These are phyloP conservation scores for Microctenopoma lineatum DNA, from an alignment of 2,797 vertebrate genomes.

Conservation along the genomic window DNA sequence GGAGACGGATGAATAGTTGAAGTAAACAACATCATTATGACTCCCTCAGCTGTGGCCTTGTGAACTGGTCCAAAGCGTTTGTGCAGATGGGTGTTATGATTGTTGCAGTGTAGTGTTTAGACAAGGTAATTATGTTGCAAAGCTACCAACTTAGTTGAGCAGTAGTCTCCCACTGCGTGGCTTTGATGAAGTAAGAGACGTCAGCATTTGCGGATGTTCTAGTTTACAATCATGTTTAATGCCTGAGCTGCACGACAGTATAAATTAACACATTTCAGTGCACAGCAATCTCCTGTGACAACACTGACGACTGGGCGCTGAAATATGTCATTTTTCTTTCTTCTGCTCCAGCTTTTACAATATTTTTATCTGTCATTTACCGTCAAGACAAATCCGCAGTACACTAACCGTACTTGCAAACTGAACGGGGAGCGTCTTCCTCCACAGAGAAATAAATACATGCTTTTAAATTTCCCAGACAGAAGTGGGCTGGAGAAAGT, in stretches of 20 bases:
- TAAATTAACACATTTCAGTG: conserved; percentile 38
- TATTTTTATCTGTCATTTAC: conserved; percentile 15
- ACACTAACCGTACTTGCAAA: conserved; percentile 1
- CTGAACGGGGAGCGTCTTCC: conserved; percentile 18
- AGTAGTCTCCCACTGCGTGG: conserved; percentile 52
- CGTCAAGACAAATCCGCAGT: conserved; percentile 19
- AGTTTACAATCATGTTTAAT: conserved; percentile 48
- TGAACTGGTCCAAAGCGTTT: conserved; percentile 65
- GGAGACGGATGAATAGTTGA: conserved; percentile 29
- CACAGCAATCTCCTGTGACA: conserved; percentile 7
- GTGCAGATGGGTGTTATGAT: conserved; percentile 60
- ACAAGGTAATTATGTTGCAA: conserved; percentile 69
- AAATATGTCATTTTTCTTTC: conserved; percentile 2
- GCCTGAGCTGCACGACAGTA: conserved; percentile 31
- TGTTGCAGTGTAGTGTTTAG: conserved; percentile 58
- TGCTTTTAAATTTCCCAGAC: conserved; percentile 31
- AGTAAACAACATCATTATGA: conserved; percentile 71
- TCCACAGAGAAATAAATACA: conserved; percentile 22
- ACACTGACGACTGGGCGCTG: neutral
- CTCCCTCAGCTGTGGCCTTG: conserved; percentile 48
- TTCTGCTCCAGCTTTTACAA: conserved; percentile 6
- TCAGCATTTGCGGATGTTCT: conserved; percentile 24
- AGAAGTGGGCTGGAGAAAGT: conserved; percentile 33
- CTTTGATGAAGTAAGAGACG: conserved; percentile 35
- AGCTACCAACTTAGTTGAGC: conserved; percentile 47